phyloP scores from a whole-genome alignment of 2,888 invertebrate genomes.

The Megamerina dolium region DNA sequence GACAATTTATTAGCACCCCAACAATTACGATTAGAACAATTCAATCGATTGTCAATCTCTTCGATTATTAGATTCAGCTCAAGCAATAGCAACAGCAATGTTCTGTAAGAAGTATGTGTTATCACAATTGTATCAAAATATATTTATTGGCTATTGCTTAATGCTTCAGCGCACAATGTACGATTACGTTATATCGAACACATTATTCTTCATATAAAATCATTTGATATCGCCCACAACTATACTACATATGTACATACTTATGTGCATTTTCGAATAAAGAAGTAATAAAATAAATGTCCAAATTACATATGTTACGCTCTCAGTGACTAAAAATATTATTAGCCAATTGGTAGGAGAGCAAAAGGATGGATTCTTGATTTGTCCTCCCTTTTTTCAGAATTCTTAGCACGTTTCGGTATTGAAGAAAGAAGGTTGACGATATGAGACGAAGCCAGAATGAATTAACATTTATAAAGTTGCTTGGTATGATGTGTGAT shows the following conservation, averaged over 20 bases:
- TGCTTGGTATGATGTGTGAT: no score
- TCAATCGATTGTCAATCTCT: slow-evolving; percentile 9
- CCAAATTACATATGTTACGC: slow-evolving; percentile 11
- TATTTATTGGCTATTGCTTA: slow-evolving; percentile 8
- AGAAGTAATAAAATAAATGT: slow-evolving; percentile 10
- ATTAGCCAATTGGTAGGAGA: background rate
- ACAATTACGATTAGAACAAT: background rate
- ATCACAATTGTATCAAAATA: no score
- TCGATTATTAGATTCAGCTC: slow-evolving; percentile 8
- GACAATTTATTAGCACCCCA: no score
- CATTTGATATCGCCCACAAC: background rate
- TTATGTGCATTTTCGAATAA: background rate
- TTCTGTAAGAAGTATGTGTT: no score
- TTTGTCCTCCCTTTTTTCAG: no score
- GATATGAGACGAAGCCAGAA: no score
- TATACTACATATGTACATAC: background rate
- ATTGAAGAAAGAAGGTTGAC: background rate
- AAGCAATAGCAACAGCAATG: background rate
- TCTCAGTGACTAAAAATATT: slow-evolving; percentile 13
- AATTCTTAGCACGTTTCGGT: slow-evolving; percentile 9
- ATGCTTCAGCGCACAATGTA: background rate
- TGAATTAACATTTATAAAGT: no score
- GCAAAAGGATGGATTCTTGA: background rate
- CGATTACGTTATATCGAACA: background rate
- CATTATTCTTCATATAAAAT: background rate